These are phyloP conservation scores for Bombus pyrosoma DNA, from an alignment of 1,140 invertebrate species.

Conservation along the genomic window DNA sequence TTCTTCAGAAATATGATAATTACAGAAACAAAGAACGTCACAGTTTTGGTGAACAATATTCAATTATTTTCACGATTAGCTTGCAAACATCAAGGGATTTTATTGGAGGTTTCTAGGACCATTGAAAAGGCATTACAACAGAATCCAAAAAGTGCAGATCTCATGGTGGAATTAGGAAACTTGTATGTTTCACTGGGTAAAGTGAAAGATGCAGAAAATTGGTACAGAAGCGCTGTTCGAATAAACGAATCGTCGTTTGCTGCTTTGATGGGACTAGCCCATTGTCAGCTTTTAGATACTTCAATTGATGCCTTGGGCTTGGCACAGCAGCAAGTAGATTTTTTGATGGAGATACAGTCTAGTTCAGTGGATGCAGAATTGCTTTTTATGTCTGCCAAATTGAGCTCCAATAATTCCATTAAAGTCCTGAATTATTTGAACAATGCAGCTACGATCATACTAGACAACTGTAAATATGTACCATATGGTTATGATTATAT, in stretches of 20 bases:
- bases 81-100: constrained; percentile 87
- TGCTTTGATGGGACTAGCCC: constrained; percentile 90
- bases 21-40: constrained; percentile 89
- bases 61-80: constrained; percentile 91
- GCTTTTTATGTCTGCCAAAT: constrained; percentile 87
- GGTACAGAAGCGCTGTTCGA: constrained; percentile 91
- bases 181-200: constrained; percentile 89
- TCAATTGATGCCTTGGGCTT: constrained; percentile 84
- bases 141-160: constrained; percentile 86
- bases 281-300: constrained; percentile 89
- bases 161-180: constrained; percentile 91
- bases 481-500: constrained; percentile 91
- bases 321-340: constrained; percentile 92
- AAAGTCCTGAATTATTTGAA: constrained; percentile 87
- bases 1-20: constrained; percentile 87
- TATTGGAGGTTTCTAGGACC: constrained; percentile 89
- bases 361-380: constrained; percentile 83
- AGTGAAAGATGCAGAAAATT: constrained; percentile 89
- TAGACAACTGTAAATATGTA: constrained; percentile 84
- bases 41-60: constrained; percentile 88
- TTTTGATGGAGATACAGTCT: constrained; percentile 92
- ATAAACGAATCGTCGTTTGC: constrained; percentile 91
- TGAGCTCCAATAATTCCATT: constrained; percentile 84
- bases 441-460: constrained; percentile 88
- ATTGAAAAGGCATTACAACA: constrained; percentile 90